Base-by-base conservation (phyloP, 92 coral and sea anemone species). In the Zoanthus sociatus region DNA sequence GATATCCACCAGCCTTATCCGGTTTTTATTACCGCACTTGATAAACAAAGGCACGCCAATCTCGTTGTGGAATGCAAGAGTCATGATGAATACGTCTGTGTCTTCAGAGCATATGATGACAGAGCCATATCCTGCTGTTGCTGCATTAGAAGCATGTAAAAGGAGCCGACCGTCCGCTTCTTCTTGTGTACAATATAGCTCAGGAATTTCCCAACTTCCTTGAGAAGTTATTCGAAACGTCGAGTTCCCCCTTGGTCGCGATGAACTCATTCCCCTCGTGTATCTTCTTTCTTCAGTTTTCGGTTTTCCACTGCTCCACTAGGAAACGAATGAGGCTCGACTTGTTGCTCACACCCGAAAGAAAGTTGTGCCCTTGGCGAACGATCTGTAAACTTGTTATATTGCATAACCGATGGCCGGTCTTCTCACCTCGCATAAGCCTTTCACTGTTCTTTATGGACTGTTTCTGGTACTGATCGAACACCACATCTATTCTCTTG, bases 371-470 rank as follows among this genome's bases (percentile, higher is more conserved):
- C 84, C 78, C 71, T 79, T 78, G 85, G 78, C 92, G 76, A 42
- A 86, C 83, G 45, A 86, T 76, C 68, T 85, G 89, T 6, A 82
- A 84, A 54, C 89, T 79, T 31, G 91, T 91, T 84, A 91, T 91
- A 76, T 73, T 84, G 66, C 18, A 58, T 58, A 58, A 58, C 66
- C 66, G 66, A 58, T 58, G 66, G 66, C 66, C 66, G 66, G 66
- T 58, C 18, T 58, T 6, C 66, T 58, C 66, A 58, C 66, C 66
- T 58, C 66, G 66, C 66, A 58, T 58, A 58, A 58, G 18, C 66
- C 66, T 58, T 58, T 58, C 66, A 58, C 66, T 50, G 14, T 84
- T 56, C 15, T 58, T 58, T 58, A 58, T 58, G 66, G 66, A 58
- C 66, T 11, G 48, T 18, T n/a, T 82, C 72, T 79, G 83, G 66